phyloP scores from a whole-genome alignment of 2,797 vertebrate species.

The Dryobates pubescens region DNA sequence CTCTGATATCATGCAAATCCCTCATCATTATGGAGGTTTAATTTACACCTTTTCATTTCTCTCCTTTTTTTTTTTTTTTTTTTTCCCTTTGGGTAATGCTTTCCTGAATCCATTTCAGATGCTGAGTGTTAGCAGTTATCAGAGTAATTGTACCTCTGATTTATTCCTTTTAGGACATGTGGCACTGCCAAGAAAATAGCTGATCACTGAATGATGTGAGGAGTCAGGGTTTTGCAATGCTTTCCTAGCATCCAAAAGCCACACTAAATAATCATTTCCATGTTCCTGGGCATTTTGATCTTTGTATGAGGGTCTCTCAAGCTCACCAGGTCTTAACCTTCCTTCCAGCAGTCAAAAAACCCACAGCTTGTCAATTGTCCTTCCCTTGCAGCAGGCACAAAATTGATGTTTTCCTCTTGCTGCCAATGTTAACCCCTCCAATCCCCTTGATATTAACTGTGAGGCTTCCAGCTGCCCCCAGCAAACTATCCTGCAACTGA shows the following conservation, averaged over 20 bases:
- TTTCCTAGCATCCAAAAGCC: conserved; percentile 1
- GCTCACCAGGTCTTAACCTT: background rate
- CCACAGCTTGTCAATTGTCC: background rate
- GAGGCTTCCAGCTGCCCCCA: background rate
- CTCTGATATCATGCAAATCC: conserved; percentile 58
- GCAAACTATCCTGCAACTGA: background rate
- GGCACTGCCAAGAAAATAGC: conserved; percentile 3
- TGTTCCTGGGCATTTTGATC: background rate
- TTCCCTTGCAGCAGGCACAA: background rate
- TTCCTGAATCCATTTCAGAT: conserved; percentile 42
- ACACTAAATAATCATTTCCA: background rate
- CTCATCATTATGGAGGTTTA: conserved; percentile 60
- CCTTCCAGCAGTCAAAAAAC: background rate
- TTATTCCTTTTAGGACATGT: background rate
- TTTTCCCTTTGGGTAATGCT: background rate
- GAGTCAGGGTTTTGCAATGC: background rate
- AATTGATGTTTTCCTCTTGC: background rate
- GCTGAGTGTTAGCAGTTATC: conserved; percentile 31
- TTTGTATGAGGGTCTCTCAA: background rate
- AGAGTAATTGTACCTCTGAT: conserved; percentile 38
- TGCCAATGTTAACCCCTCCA: accelerated
- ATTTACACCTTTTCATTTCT: conserved; percentile 67
- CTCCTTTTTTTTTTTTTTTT: background rate
- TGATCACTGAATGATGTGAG: background rate
- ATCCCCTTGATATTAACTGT: background rate